Evolutionary conservation across 2,797 vertebrate genomes (phyloP).

Genomic region (Fundulus diaphanus): DNA sequence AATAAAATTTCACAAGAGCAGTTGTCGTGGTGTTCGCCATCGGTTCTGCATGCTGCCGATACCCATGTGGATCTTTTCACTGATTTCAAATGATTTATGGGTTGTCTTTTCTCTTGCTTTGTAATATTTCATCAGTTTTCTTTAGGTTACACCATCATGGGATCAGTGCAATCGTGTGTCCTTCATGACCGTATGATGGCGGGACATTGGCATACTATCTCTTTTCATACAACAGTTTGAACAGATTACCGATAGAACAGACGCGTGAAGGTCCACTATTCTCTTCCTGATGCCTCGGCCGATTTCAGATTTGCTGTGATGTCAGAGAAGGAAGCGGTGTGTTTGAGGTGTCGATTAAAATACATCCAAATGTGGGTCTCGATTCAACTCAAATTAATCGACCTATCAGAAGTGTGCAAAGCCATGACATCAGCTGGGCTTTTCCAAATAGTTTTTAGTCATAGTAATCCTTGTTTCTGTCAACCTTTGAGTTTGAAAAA

Average conservation of each 20-base stretch:
- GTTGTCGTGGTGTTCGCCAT: constrained; percentile 34
- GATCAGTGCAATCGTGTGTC: too few relatives aligned
- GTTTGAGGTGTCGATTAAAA: neutral
- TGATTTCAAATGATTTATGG: neutral
- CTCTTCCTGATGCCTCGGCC: neutral
- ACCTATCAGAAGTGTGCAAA: neutral
- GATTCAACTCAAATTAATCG: neutral
- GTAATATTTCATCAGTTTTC: neutral
- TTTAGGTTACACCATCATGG: too few relatives aligned
- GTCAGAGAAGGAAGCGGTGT: neutral
- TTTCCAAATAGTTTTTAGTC: too few relatives aligned
- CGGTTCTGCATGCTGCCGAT: constrained; percentile 27
- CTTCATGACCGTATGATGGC: neutral
- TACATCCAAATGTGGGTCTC: neutral
- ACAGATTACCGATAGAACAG: neutral
- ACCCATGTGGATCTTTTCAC: neutral
- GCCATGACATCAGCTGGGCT: neutral
- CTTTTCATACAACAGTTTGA: neutral
- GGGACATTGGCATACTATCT: neutral
- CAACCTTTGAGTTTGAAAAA: neutral
- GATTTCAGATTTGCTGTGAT: neutral
- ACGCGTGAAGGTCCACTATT: neutral
- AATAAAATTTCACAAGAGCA: constrained; percentile 60
- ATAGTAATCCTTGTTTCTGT: neutral
- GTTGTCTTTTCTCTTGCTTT: neutral